These are phyloP conservation scores for Oreortyx pictus DNA, from an alignment of 2,797 vertebrate species.

Conservation along the genomic window DNA sequence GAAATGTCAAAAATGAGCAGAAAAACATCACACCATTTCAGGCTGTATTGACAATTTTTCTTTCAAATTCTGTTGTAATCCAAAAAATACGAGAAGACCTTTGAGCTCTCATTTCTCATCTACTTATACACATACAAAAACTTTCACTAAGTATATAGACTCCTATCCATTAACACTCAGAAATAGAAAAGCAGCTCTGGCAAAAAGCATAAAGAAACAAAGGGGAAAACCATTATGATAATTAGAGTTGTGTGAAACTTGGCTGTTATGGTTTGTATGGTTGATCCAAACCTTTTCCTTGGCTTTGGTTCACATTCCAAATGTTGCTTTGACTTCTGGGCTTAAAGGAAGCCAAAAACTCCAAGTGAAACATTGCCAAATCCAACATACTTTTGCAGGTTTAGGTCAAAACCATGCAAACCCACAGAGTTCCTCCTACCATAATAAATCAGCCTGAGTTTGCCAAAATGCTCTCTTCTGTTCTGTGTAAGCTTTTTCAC, in stretches of 20 bases:
- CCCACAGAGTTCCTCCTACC: slow-evolving; percentile 35
- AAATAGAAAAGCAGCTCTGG: slow-evolving; percentile 16
- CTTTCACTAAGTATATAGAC: background rate
- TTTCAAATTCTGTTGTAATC: background rate
- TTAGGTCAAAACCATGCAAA: slow-evolving; percentile 71
- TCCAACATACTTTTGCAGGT: slow-evolving; percentile 64
- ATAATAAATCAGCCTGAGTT: slow-evolving; percentile 63
- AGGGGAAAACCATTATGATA: slow-evolving; percentile 42
- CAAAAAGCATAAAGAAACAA: slow-evolving; percentile 18
- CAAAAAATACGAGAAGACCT: background rate
- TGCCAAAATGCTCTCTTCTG: slow-evolving; percentile 52
- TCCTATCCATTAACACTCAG: background rate
- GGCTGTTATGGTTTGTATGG: slow-evolving; percentile 35
- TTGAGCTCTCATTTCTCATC: background rate
- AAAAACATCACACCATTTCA: background rate
- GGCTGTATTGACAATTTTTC: background rate
- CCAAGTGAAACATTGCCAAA: slow-evolving; percentile 64
- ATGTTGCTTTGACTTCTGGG: slow-evolving; percentile 70
- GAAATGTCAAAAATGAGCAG: background rate
- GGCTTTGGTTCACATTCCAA: slow-evolving; percentile 49
- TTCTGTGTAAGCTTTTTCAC: background rate
- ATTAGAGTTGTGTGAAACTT: slow-evolving; percentile 51
- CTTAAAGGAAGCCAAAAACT: slow-evolving; percentile 63
- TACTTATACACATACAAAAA: background rate
- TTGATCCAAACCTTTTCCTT: slow-evolving; percentile 63